Evolutionary conservation across 2,888 invertebrate genomes (phyloP).

Genomic region (Nasonovia ribisnigri): DNA sequence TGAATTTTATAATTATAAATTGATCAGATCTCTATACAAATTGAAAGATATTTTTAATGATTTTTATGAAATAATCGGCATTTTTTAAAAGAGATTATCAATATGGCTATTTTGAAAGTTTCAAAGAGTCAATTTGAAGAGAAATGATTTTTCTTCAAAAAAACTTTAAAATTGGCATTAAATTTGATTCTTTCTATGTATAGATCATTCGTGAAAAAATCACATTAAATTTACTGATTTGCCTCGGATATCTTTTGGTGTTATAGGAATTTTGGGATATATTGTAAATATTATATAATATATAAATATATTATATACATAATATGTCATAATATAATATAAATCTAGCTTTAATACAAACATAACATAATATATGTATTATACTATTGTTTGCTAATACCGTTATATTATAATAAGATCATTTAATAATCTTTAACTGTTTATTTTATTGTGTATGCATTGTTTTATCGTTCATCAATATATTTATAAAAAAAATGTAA

Average conservation of each 20-base stretch:
- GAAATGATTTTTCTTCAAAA: neutral
- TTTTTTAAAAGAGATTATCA: neutral
- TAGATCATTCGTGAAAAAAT: neutral
- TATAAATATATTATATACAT: neutral
- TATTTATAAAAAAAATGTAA: neutral
- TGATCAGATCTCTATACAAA: neutral
- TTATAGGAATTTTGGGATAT: neutral
- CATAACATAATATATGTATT: neutral
- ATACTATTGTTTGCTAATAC: neutral
- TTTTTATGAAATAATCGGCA: neutral
- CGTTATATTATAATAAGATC: conserved; percentile 6
- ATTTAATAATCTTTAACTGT: neutral
- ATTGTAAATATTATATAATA: neutral
- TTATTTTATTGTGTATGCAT: conserved; percentile 47
- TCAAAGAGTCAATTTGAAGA: neutral
- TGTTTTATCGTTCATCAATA: conserved; percentile 49
- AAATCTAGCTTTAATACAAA: neutral
- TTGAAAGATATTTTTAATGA: neutral
- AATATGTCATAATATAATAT: neutral
- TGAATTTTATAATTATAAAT: neutral
- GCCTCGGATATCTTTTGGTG: neutral
- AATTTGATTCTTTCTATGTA: neutral
- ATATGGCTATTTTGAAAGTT: neutral
- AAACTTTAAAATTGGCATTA: neutral
- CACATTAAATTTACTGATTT: neutral